Evolutionary conservation across 1,140 invertebrate genomes (phyloP).

Genomic region (Trissolcus basalis): DNA sequence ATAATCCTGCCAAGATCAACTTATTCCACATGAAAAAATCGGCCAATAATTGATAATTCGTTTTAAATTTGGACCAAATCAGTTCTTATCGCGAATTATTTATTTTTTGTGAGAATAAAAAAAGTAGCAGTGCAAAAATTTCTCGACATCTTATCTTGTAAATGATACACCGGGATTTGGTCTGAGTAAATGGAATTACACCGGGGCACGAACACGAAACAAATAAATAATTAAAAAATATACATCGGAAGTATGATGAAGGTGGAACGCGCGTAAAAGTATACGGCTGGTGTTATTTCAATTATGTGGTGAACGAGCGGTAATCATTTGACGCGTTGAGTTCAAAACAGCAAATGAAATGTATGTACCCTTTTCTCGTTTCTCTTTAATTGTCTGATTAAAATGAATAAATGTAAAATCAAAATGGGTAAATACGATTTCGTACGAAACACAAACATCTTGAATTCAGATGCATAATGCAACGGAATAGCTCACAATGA

Average conservation of each 20-base stretch:
- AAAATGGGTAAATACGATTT: constrained; percentile 10
- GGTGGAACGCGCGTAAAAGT: constrained; percentile 13
- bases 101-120: too few species aligned
- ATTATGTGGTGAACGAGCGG: constrained; percentile 26
- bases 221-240: constrained; percentile 33
- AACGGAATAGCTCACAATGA: constrained; percentile 6
- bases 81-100: too few species aligned
- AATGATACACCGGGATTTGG: constrained; percentile 17
- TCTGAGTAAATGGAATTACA: constrained; percentile 24
- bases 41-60: too few species aligned
- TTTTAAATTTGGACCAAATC: too few species aligned
- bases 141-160: constrained; percentile 18
- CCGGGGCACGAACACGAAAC: constrained; percentile 7
- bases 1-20: too few species aligned
- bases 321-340: constrained; percentile 24
- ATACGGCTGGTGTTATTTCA: constrained; percentile 37
- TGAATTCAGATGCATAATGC: not conserved
- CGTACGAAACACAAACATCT: constrained; percentile 1
- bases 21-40: too few species aligned
- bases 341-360: constrained; percentile 36
- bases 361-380: constrained; percentile 17
- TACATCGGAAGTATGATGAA: constrained; percentile 25
- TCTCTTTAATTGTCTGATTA: constrained; percentile 17
- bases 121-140: not conserved
- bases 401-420: constrained; percentile 6